Evolutionary conservation across 2,888 invertebrate species (phyloP).

Genomic region (Timema cristinae): DNA sequence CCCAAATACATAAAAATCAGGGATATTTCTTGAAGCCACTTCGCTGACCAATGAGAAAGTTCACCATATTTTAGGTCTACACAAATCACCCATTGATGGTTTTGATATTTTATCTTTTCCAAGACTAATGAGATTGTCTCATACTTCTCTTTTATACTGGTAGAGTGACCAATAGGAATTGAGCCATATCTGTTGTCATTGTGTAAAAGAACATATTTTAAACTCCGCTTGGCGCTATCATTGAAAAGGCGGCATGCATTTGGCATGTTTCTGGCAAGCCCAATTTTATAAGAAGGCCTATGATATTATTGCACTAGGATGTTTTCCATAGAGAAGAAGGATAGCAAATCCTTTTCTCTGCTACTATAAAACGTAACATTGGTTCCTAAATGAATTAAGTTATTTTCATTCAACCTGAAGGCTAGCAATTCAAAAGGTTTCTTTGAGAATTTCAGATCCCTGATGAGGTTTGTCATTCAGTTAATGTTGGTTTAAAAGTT

Average conservation of each 20-base stretch:
- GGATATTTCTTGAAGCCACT: background rate
- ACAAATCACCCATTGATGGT: no score
- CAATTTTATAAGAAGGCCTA: slow-evolving; percentile 15
- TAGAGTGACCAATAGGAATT: no score
- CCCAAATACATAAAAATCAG: background rate
- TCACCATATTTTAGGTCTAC: background rate
- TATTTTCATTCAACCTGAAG: slow-evolving; percentile 31
- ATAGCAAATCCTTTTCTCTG: slow-evolving; percentile 22
- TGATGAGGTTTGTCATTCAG: slow-evolving; percentile 34
- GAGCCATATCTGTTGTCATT: slow-evolving; percentile 26
- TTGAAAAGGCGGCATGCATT: slow-evolving; percentile 21
- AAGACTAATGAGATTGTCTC: no score
- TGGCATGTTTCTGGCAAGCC: slow-evolving; percentile 12
- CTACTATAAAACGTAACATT: slow-evolving; percentile 14
- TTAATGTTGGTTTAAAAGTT: slow-evolving; percentile 32
- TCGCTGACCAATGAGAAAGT: slow-evolving; percentile 2
- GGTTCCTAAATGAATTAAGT: slow-evolving; percentile 25
- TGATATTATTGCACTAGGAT: slow-evolving; percentile 10
- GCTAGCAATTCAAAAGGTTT: slow-evolving; percentile 33
- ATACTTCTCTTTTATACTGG: no score
- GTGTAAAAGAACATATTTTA: slow-evolving; percentile 23
- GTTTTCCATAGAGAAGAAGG: slow-evolving; percentile 18
- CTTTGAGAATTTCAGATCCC: slow-evolving; percentile 34
- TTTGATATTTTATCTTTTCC: no score
- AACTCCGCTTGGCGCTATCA: slow-evolving; percentile 22